Conservation (phyloP, 2,888 invertebrate genomes). For the Eupithecia vulgata region DNA sequence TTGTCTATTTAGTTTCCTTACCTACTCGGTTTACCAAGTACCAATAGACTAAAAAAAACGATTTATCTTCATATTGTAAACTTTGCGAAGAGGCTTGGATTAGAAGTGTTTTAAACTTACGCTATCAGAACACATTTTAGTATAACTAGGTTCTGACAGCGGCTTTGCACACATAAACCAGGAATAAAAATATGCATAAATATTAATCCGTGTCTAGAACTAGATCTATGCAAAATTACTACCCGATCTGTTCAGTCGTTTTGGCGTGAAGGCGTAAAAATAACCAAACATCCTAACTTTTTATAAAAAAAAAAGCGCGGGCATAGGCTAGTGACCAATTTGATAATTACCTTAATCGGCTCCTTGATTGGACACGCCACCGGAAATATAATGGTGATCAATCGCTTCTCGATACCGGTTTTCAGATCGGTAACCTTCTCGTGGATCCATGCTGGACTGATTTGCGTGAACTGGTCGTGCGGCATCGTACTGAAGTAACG, state of each 20-base stretch:
- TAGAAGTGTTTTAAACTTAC: no score
- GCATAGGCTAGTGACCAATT: no score
- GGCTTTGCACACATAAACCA: background rate
- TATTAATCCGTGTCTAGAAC: background rate
- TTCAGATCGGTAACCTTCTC: slow-evolving; percentile 42
- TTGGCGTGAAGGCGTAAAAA: background rate
- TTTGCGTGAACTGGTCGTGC: slow-evolving; percentile 89
- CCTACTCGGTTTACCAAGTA: no score
- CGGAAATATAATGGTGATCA: slow-evolving; percentile 88
- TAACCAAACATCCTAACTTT: background rate
- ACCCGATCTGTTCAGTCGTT: background rate
- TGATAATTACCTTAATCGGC: slow-evolving; percentile 84
- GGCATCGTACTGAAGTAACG: slow-evolving; percentile 92
- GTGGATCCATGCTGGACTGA: slow-evolving; percentile 71
- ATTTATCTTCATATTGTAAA: no score
- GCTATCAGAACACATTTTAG: no score
- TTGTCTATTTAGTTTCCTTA: no score
- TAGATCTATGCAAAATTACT: no score
- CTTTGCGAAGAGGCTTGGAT: no score
- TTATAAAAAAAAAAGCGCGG: background rate
- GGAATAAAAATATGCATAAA: background rate
- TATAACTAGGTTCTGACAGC: no score
- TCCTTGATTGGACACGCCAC: slow-evolving; percentile 89
- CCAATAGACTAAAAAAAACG: no score
- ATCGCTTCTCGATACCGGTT: background rate